A percentile compares a stretch with the other conserved stretches of the same genome.
Conservation (phyloP, 2,797 vertebrate species). For the Erithacus rubecula region DNA sequence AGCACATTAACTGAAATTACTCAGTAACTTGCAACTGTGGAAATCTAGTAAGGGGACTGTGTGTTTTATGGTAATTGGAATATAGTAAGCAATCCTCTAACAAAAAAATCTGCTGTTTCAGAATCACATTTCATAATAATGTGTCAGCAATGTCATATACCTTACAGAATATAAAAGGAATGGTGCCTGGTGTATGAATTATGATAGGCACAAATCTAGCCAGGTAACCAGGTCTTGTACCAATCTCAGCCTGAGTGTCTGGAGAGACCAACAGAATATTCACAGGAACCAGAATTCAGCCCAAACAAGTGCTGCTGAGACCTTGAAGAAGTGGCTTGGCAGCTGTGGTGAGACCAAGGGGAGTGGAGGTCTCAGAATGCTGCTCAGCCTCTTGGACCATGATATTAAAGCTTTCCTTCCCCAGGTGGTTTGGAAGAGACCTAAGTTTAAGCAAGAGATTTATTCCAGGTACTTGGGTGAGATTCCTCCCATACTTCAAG, state of each 20-base stretch:
- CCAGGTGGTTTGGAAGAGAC: background rate
- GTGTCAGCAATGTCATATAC: background rate
- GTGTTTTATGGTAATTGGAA: conserved; percentile 41
- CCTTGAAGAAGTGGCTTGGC: background rate
- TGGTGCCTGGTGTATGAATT: background rate
- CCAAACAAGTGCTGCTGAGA: background rate
- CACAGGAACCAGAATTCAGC: background rate
- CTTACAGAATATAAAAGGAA: background rate
- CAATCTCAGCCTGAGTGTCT: background rate
- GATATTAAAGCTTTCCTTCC: background rate
- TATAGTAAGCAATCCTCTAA: conserved; percentile 26
- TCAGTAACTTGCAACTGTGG: conserved; percentile 33
- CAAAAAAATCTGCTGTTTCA: background rate
- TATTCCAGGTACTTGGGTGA: background rate
- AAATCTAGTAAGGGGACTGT: background rate
- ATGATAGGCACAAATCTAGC: background rate
- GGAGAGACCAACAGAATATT: background rate
- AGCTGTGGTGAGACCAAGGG: background rate
- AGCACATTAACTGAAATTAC: conserved; percentile 48
- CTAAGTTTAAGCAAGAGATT: background rate
- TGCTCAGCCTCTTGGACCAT: background rate
- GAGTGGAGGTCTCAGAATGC: background rate
- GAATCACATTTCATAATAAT: conserved; percentile 7
- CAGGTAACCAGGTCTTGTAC: background rate
- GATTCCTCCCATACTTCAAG: background rate